These are phyloP conservation scores for Ophion costatus DNA, from an alignment of 2,888 invertebrate species.

Conservation along the genomic window DNA sequence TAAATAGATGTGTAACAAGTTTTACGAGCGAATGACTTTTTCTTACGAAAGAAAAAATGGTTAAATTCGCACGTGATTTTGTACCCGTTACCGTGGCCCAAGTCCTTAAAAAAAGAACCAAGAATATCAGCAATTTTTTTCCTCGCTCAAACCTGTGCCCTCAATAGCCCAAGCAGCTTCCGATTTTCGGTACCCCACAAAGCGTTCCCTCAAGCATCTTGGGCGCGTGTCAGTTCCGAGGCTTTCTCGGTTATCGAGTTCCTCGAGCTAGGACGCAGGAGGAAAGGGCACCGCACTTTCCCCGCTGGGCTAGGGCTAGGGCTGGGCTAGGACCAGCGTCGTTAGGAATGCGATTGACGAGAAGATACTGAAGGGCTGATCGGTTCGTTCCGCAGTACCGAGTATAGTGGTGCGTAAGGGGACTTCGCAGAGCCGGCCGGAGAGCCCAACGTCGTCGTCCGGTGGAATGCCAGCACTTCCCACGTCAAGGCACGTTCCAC, in stretches of 20 bases:
- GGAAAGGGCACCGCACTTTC: too few relatives aligned
- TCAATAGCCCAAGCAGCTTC: too few relatives aligned
- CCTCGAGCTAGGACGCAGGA: too few relatives aligned
- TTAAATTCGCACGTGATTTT: too few relatives aligned
- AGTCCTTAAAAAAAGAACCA: too few relatives aligned
- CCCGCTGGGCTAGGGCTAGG: too few relatives aligned
- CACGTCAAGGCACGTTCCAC: slow-evolving; percentile 78
- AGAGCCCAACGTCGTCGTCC: slow-evolving; percentile 78
- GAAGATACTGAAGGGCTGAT: not conserved
- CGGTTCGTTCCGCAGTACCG: slow-evolving; percentile 79
- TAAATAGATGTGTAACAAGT: too few relatives aligned
- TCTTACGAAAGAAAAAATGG: too few relatives aligned
- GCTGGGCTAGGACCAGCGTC: not conserved
- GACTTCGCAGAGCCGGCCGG: slow-evolving; percentile 78
- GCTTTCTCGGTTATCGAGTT: not conserved
- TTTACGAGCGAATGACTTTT: too few relatives aligned
- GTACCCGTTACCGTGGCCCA: too few relatives aligned
- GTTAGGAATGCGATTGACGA: not conserved
- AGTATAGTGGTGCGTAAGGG: slow-evolving; percentile 82
- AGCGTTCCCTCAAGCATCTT: not conserved
- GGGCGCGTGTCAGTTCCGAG: not conserved
- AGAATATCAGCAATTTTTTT: too few relatives aligned
- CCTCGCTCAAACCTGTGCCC: too few relatives aligned
- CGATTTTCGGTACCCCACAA: not conserved
- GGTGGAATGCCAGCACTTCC: slow-evolving; percentile 82